Evolutionary conservation across 2,113 vertebrate genomes (phyloP).

Genomic region (Oncorhynchus masou): DNA sequence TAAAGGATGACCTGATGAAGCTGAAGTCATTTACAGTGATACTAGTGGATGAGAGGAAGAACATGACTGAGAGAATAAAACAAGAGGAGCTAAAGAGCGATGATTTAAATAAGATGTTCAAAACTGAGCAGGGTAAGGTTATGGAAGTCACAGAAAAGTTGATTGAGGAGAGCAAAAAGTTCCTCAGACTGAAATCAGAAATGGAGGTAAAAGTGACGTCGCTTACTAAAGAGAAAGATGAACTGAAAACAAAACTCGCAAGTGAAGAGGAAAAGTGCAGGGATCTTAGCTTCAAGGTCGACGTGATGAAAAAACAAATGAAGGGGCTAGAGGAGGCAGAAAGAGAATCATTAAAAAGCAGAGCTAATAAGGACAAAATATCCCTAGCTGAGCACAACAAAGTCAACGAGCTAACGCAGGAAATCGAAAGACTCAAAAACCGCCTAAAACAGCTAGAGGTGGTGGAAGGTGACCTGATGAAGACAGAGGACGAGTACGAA

Average conservation of each 20-base stretch:
- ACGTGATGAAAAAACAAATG: slow-evolving; percentile 79
- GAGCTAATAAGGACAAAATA: slow-evolving; percentile 62
- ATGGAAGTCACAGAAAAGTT: slow-evolving; percentile 94
- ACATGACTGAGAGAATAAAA: slow-evolving; percentile 87
- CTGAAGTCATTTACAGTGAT: slow-evolving; percentile 93
- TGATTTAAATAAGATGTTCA: slow-evolving; percentile 81
- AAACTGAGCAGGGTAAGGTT: slow-evolving; percentile 89
- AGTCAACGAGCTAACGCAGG: slow-evolving; percentile 82
- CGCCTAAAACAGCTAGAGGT: slow-evolving; percentile 90
- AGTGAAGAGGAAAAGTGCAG: slow-evolving; percentile 82
- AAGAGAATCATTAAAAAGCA: slow-evolving; percentile 73
- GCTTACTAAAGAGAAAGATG: slow-evolving; percentile 82
- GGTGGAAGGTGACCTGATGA: slow-evolving; percentile 93
- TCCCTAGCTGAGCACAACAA: slow-evolving; percentile 81
- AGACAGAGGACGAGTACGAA: slow-evolving; percentile 94
- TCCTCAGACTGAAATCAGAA: slow-evolving; percentile 90
- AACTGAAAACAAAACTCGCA: slow-evolving; percentile 78
- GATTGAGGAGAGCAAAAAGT: slow-evolving; percentile 95
- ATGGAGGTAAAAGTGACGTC: slow-evolving; percentile 85
- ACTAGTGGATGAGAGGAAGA: slow-evolving; percentile 91
- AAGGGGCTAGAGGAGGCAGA: slow-evolving; percentile 81
- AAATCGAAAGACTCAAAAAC: slow-evolving; percentile 88
- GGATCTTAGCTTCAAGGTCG: slow-evolving; percentile 77
- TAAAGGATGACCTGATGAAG: slow-evolving; percentile 92
- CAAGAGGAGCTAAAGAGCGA: slow-evolving; percentile 87